phyloP scores from a whole-genome alignment of 2,888 invertebrate species.

The Lysandra bellargus region DNA sequence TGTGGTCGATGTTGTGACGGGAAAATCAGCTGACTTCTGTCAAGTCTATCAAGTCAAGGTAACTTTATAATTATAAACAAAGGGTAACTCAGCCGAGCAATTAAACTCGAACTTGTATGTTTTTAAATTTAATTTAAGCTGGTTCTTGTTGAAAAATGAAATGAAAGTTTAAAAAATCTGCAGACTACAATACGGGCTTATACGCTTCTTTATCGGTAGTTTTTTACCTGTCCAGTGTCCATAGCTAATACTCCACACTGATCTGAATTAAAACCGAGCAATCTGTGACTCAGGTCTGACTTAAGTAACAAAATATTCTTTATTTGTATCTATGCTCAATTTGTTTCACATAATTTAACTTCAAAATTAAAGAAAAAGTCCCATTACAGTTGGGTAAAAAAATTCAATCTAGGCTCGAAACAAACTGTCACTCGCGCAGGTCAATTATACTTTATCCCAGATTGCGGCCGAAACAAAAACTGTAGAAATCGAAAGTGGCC shows the following conservation, averaged over 20 bases:
- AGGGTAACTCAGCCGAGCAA: no score
- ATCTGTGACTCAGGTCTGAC: no score
- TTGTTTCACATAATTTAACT: slow-evolving; percentile 8
- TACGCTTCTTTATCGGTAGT: no score
- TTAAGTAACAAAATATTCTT: background rate
- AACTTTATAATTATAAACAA: no score
- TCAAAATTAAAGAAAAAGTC: background rate
- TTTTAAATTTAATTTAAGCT: no score
- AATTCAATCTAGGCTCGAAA: slow-evolving; percentile 21
- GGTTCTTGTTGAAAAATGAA: no score
- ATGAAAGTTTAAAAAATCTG: no score
- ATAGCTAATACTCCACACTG: no score
- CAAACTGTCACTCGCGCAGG: slow-evolving; percentile 16
- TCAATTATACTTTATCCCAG: slow-evolving; percentile 1
- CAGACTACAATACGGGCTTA: no score
- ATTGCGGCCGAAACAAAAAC: slow-evolving; percentile 22
- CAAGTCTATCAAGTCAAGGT: background rate
- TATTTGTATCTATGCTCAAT: background rate
- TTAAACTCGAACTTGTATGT: no score
- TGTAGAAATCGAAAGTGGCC: slow-evolving; percentile 37
- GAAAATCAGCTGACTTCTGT: background rate
- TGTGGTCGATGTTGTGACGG: background rate
- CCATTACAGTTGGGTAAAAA: background rate
- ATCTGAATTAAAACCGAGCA: no score
- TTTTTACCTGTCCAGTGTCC: no score